phyloP scores from a whole-genome alignment of 2,113 vertebrate genomes.

The Danio rerio region GRCz12tu NC_133188.1:31723501-31724000 shows the following conservation, averaged over 20 bases:
- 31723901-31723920: conserved; percentile 52
- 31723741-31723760: conserved; percentile 70
- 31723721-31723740: conserved; percentile 65
- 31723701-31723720: conserved; percentile 47
- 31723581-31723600: background rate
- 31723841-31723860: conserved; percentile 58
- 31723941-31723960: conserved; percentile 33
- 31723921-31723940: conserved; percentile 38
- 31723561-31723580: background rate
- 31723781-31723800: conserved; percentile 58
- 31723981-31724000: conserved; percentile 27
- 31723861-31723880: conserved; percentile 43
- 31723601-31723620: background rate
- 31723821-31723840: conserved; percentile 61
- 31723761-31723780: conserved; percentile 51
- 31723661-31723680: conserved; percentile 33
- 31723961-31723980: conserved; percentile 12
- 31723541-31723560: too few relatives aligned
- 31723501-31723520: background rate
- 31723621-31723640: conserved; percentile 5
- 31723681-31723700: conserved; percentile 45
- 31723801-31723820: conserved; percentile 57
- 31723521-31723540: background rate
- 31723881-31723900: conserved; percentile 53
- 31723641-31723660: background rate